Evolutionary conservation across 1,140 invertebrate species (phyloP).

Genomic region (Zaprionus taronus): DNA sequence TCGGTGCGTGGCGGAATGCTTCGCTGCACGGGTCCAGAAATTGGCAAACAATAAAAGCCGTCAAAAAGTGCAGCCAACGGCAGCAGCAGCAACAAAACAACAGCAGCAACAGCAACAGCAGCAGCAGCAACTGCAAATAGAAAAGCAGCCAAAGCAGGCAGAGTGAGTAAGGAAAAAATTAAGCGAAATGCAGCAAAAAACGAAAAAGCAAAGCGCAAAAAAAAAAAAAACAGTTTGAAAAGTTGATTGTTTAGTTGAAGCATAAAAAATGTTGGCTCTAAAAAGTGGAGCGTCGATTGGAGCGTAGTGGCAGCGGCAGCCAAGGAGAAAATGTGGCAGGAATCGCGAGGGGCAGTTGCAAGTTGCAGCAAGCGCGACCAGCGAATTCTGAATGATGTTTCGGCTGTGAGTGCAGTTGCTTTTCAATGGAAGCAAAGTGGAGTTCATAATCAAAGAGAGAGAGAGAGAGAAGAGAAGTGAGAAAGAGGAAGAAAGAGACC

Average conservation of each 20-base stretch:
- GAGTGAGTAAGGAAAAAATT: slow-evolving; percentile 32
- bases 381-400: slow-evolving; percentile 56
- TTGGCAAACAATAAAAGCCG: slow-evolving; percentile 83
- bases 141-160: slow-evolving; percentile 47
- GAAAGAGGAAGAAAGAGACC: background rate
- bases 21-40: slow-evolving; percentile 75
- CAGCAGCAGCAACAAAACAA: slow-evolving; percentile 9
- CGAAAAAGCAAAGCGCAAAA: slow-evolving; percentile 32
- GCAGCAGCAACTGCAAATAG: slow-evolving; percentile 46
- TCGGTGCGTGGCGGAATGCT: slow-evolving; percentile 74
- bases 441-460: slow-evolving; percentile 17
- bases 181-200: slow-evolving; percentile 45
- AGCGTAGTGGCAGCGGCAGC: slow-evolving; percentile 60
- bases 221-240: slow-evolving; percentile 79
- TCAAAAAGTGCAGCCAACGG: slow-evolving; percentile 77
- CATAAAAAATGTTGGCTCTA: slow-evolving; percentile 74
- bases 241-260: slow-evolving; percentile 83
- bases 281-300: slow-evolving; percentile 77
- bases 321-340: slow-evolving; percentile 20
- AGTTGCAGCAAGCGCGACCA: slow-evolving; percentile 40
- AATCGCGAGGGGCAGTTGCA: slow-evolving; percentile 38
- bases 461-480: background rate
- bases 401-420: slow-evolving; percentile 14
- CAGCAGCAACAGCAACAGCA: slow-evolving; percentile 6
- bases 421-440: slow-evolving; percentile 7